Conservation (phyloP, 2,888 invertebrate species). For the Eupithecia abbreviata region DNA sequence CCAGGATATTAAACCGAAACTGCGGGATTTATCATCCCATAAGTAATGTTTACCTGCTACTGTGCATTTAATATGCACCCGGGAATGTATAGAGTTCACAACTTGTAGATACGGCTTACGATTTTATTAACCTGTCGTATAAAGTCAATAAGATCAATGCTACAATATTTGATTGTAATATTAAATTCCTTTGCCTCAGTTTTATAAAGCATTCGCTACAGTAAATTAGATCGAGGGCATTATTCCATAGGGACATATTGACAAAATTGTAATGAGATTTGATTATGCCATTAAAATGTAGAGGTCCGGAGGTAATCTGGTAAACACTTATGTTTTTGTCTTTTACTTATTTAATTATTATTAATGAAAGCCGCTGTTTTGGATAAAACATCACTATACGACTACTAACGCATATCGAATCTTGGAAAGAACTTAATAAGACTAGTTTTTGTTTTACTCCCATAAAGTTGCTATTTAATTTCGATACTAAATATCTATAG, state of each 20-base stretch:
- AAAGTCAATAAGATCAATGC: not conserved
- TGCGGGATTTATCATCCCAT: slow-evolving; percentile 33
- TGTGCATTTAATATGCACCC: slow-evolving; percentile 22
- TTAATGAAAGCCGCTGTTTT: no score
- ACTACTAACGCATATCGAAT: not conserved
- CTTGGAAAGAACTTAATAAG: not conserved
- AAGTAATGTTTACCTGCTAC: slow-evolving; percentile 39
- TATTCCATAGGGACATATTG: no score
- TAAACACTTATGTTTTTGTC: not conserved
- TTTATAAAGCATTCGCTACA: not conserved
- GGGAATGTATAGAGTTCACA: slow-evolving; percentile 4
- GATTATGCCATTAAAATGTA: not conserved
- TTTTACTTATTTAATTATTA: not conserved
- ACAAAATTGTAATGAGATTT: not conserved
- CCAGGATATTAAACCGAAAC: slow-evolving; percentile 39
- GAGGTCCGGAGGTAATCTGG: not conserved
- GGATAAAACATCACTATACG: not conserved
- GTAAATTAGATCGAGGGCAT: not conserved
- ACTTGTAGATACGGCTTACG: not conserved
- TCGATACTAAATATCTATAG: not conserved
- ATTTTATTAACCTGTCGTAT: not conserved
- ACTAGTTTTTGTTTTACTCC: not conserved
- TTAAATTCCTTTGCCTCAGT: not conserved
- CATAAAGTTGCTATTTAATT: not conserved
- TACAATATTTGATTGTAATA: not conserved